Evolutionary conservation across 2,888 invertebrate species (phyloP).

Genomic region (Apantesis nais): DNA sequence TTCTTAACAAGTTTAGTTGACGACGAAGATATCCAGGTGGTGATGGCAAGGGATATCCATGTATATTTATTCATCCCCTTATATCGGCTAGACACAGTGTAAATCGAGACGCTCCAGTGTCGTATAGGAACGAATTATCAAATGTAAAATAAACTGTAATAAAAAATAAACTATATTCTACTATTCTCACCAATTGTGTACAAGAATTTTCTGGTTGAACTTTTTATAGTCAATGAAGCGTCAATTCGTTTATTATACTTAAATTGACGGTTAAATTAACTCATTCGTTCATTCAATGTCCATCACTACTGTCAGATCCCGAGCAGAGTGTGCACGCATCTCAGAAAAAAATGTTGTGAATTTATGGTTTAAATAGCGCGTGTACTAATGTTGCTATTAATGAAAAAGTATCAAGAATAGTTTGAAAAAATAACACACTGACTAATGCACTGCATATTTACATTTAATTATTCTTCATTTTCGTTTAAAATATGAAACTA

Average conservation of each 20-base stretch:
- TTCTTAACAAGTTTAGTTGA: too few species aligned
- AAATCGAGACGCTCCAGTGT: too few species aligned
- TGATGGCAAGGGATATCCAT: too few species aligned
- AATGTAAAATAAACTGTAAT: too few species aligned
- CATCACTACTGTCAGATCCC: background rate
- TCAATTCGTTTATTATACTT: background rate
- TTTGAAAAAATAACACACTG: background rate
- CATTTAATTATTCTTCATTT: background rate
- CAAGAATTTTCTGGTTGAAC: background rate
- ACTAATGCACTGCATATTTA: too few species aligned
- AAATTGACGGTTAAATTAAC: background rate
- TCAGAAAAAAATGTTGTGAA: background rate
- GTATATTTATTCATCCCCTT: too few species aligned
- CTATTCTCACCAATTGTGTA: background rate
- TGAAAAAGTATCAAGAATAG: background rate
- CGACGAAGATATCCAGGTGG: too few species aligned
- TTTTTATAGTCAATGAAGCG: background rate
- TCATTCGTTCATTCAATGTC: background rate
- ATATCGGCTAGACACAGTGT: too few species aligned
- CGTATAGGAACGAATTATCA: too few species aligned
- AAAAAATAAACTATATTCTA: too few species aligned
- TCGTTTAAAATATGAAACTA: background rate
- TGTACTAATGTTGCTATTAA: background rate
- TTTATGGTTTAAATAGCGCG: background rate
- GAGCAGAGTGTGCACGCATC: background rate